A percentile compares a stretch with the other conserved stretches of the same genome.
These are phyloP conservation scores for Paradoxurus hermaphroditus DNA, from an alignment of 2,113 vertebrate species.

Conservation along the genomic window DNA sequence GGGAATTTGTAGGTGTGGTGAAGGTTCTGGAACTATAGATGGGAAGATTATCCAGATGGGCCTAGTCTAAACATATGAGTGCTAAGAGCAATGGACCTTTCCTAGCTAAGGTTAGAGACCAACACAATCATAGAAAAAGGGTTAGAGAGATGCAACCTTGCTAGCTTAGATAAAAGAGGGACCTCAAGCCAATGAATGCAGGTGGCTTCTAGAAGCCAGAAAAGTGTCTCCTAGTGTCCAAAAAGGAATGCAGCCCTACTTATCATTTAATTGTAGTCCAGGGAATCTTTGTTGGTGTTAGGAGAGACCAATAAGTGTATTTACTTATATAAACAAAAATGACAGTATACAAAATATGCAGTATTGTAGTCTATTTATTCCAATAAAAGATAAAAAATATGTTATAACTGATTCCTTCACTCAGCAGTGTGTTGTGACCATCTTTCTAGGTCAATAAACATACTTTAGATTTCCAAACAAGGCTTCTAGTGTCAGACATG, in stretches of 20 bases:
- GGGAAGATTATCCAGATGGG: not conserved
- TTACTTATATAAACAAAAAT: not conserved
- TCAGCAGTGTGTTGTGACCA: not conserved
- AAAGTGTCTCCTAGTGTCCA: not conserved
- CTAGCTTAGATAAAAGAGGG: not conserved
- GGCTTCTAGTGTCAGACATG: not conserved
- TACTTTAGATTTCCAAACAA: not conserved
- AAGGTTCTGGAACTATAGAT: not conserved
- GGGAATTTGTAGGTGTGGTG: not conserved
- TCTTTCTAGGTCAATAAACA: not conserved
- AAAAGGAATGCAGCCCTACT: not conserved
- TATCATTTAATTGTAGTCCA: not conserved
- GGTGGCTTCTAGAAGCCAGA: not conserved
- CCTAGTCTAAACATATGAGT: not conserved
- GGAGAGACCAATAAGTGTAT: not conserved
- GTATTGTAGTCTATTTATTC: not conserved
- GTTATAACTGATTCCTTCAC: not conserved
- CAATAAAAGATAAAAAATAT: not conserved
- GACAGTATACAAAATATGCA: not conserved
- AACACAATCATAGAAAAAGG: not conserved
- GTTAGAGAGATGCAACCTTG: not conserved
- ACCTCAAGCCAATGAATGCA: not conserved
- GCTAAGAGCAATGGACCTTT: not conserved
- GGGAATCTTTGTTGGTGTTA: not conserved
- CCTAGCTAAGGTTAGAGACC: not conserved